Evolutionary conservation across 2,888 invertebrate species (phyloP), one percentile per base, ranked within the genome.

Genomic region (Therioaphis trifolii): DNA sequence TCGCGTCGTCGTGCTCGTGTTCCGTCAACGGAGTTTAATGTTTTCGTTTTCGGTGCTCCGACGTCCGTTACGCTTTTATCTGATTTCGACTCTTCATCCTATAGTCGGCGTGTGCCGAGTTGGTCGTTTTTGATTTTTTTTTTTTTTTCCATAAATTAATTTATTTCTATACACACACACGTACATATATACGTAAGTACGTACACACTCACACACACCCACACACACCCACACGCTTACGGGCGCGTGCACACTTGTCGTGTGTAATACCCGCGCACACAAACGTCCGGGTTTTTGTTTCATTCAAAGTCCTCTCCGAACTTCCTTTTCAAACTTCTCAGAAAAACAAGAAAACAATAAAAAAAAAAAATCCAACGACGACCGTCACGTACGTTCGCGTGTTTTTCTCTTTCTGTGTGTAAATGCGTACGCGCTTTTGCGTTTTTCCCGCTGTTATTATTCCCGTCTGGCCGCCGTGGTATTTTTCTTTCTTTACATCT

Each of bases 371-470:
- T 35, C 9, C n/a, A n/a, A 40, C 35, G 66, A 52, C 68, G 40
- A 68, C 14, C 40, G 40, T 68, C 40, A 68, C 68, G 40, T 68
- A 43, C 43, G 68, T 71, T 27, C 18, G 14, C 43, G 43, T 15
- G 43, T 43, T 43, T 43, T 14, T 69, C 9, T 69, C 49, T 49
- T 11, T n/a, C 18, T 49, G 15, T 29, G 7, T 15, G 12, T 15
- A 74, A 5, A 14, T 14, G n/a, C 24, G 12, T 55, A 18, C 5
- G 43, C 5, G 18, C 29, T 11, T 21, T n/a, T 2, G 18, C 11
- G n/a, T 61, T 61, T 46, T 74, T 61, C n/a, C 21, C 4, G 21
- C 21, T 35, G 5, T 68, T 78, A 52, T 78, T 52, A 52, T 68
- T 66, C 24, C 4, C 35, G 27, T 21, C 15, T 40, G 12, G 52